These are phyloP conservation scores for Nipponia nippon DNA, from an alignment of 2,113 vertebrate species.

Conservation along the genomic window DNA sequence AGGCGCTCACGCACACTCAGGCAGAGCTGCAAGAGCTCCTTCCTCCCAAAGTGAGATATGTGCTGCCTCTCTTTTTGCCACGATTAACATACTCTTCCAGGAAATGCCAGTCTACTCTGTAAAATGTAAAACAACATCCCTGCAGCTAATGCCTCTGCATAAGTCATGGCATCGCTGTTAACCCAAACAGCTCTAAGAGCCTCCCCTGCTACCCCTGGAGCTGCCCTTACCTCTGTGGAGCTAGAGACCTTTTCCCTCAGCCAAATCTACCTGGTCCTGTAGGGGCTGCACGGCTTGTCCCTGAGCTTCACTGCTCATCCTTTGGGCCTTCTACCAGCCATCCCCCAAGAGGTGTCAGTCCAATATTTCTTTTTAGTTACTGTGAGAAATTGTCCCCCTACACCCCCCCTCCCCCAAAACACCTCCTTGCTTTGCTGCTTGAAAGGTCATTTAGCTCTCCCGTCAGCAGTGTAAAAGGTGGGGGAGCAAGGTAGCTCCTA, in stretches of 20 bases:
- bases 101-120: neutral
- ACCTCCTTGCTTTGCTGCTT: neutral
- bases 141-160: neutral
- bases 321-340: neutral
- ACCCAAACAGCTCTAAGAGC: neutral
- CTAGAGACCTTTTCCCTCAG: neutral
- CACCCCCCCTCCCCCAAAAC: neutral
- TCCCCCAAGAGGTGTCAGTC: neutral
- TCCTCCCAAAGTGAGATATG: neutral
- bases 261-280: neutral
- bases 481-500: neutral
- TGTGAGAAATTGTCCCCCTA: neutral
- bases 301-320: neutral
- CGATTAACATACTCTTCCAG: neutral
- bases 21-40: neutral
- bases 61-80: neutral
- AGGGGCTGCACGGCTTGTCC: neutral
- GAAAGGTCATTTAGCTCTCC: neutral
- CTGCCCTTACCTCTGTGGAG: neutral
- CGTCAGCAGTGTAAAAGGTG: neutral
- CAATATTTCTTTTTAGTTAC: neutral
- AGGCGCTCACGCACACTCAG: fast-evolving
- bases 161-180: neutral
- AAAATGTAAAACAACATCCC: neutral
- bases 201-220: neutral